Base-by-base conservation (phyloP, 2,113 vertebrate species). In the Pimephales promelas region DNA sequence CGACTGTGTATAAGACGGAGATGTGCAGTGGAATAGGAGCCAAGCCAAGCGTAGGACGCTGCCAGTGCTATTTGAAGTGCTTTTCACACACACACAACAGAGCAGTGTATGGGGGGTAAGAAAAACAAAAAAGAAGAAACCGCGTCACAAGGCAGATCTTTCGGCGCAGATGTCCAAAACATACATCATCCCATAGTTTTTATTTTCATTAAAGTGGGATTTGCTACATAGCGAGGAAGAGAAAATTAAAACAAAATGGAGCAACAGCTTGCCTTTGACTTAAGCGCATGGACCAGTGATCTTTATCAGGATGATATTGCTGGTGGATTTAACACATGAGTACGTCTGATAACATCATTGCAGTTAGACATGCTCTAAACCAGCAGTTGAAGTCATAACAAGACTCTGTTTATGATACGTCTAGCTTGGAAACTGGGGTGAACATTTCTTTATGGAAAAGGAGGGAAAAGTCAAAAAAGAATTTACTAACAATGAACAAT, bases 131-230 rank as follows among this genome's bases (percentile, higher is more conserved):
- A 91, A 86, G 89, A 64, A 45, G 31, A 61, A 26, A 82, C 9
- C 56, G 74, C 88, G 81, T 87, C 90, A 90, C 82, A 84, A 90
- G 89, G 90, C 89, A 89, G 86, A 88, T n/a, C 49, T 72, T 56
- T 18, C 59, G 68, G 36, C 18, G 31, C 75, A 72, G 71, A 74
- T 76, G 83, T 75, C 64, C 59, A 84, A 88, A 90, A 88, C 88
- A 84, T 89, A 90, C 87, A 92, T 90, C 89, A 90, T 89, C 90
- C 85, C 86, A 88, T 89, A 88, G 89, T 86, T 82, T 87, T 88
- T 90, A 89, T 92, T 93, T 91, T 92, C 90, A 92, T 92, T 91
- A 89, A 91, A 88, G 88, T 77, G 86, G 89, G 90, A 92, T 93
- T 90, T 94, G 89, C 88, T 88, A 85, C 85, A 84, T 76, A 76